Base-by-base conservation (phyloP, 2,113 vertebrate genomes). In the Pyxicephalus adspersus region DNA sequence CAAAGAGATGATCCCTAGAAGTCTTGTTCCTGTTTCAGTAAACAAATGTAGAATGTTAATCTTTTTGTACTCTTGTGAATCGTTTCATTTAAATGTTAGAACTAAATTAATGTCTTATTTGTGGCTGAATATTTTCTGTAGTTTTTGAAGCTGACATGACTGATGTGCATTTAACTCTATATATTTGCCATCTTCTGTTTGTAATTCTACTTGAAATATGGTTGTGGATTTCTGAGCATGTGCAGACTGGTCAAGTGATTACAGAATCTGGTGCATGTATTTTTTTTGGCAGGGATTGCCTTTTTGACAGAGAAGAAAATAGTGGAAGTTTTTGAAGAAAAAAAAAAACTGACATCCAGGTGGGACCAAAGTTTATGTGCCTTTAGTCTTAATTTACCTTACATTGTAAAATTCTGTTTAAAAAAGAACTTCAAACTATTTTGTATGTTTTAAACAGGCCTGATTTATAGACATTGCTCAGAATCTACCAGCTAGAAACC, bases 351-450 rank as follows among this genome's bases (percentile, higher is more conserved):
- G 96, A 93, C 91, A 94, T 92, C 93, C 94, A 94, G 90, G 94
- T 96, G 93, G 97, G 97, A 98, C 97, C 97, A 98, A 99, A 96
- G 95, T 96, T 94, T 94, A 94, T 94, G 97, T 99, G 97, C 96
- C 97, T 98, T 97, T 94, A 95, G 96, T 95, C 94, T 97, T 97
- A 95, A 95, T 95, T 94, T 95, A 91, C 92, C 91, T 94, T 94
- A 90, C 93, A 94, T 94, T 95, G 91, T 94, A 95, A 93, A 93
- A 94, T 94, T 94, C 89, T 92, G 91, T 94, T 94, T 93, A 93
- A 94, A 93, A 93, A 94, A 91, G 89, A 88, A 91, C 86, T 92
- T 94, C 91, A 92, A 92, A 92, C 91, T 94, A 93, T 95, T 95
- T 94, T 95, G 90, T 95, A 95, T 95, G 94, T 94, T 93, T n/a